These are phyloP conservation scores for Mobula hypostoma DNA, from an alignment of 2,113 vertebrate species.

Conservation along the genomic window DNA sequence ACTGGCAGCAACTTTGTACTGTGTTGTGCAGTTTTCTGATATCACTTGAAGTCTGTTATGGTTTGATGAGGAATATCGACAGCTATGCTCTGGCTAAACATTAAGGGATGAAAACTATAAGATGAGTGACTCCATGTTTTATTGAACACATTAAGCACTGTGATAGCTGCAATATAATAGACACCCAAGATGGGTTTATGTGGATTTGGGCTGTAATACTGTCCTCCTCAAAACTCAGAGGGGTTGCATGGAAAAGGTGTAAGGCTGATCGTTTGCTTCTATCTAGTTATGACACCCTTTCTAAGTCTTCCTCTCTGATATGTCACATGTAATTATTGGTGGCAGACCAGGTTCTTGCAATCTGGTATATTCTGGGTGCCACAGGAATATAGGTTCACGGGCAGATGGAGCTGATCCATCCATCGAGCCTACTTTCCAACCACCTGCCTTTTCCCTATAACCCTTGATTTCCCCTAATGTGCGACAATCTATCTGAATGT, in stretches of 20 bases:
- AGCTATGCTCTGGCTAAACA: not conserved
- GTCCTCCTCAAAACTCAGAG: not conserved
- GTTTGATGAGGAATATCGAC: not conserved
- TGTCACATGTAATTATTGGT: not conserved
- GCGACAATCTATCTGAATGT: too few relatives aligned
- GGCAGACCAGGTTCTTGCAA: not conserved
- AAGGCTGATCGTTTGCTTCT: not conserved
- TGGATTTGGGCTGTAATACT: not conserved
- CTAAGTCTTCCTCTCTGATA: too few relatives aligned
- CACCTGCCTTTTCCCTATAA: too few relatives aligned
- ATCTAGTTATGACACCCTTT: not conserved
- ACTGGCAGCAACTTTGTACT: not conserved
- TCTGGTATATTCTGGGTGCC: not conserved
- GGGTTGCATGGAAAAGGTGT: too few relatives aligned
- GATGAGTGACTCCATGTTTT: not conserved
- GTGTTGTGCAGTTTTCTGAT: not conserved
- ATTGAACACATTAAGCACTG: not conserved
- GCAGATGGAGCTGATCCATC: too few relatives aligned
- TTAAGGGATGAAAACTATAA: not conserved
- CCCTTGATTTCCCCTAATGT: too few relatives aligned
- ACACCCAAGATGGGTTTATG: not conserved
- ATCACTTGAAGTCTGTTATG: not conserved
- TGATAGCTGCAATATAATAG: not conserved
- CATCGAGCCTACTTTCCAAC: too few relatives aligned
- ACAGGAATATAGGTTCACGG: too few relatives aligned